These are phyloP conservation scores for Arizona elegans DNA, from an alignment of 2,113 vertebrate genomes.

Conservation along the genomic window DNA sequence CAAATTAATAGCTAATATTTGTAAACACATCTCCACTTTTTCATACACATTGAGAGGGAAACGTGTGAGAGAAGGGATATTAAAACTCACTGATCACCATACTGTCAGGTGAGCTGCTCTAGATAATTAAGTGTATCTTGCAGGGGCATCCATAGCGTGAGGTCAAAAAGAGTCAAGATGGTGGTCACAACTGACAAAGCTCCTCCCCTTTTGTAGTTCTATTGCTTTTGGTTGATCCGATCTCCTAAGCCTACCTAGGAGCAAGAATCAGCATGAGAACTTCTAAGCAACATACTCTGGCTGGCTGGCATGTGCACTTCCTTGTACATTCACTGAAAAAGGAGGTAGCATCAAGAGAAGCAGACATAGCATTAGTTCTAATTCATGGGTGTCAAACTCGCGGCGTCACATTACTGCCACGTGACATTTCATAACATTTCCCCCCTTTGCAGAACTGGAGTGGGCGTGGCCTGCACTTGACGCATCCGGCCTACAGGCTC, in stretches of 20 bases:
- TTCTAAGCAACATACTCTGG: neutral
- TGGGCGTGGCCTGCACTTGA: too few species aligned
- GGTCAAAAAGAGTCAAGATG: neutral
- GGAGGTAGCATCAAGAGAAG: neutral
- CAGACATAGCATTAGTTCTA: neutral
- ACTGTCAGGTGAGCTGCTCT: neutral
- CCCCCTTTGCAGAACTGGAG: too few species aligned
- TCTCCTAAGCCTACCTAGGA: neutral
- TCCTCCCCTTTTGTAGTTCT: neutral
- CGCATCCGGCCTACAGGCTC: too few species aligned
- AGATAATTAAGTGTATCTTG: neutral
- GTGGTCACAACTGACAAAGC: neutral
- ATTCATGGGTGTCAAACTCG: too few species aligned
- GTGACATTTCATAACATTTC: too few species aligned
- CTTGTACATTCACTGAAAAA: neutral
- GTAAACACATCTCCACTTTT: neutral
- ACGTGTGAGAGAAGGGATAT: neutral
- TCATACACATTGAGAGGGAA: neutral
- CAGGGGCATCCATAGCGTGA: neutral
- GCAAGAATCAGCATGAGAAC: neutral
- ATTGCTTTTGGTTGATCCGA: neutral
- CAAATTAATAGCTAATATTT: neutral
- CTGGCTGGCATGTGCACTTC: neutral
- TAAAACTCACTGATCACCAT: neutral
- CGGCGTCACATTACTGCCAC: too few species aligned